Base-by-base conservation (phyloP, 2,797 vertebrate species). In the Natrix natrix region DNA sequence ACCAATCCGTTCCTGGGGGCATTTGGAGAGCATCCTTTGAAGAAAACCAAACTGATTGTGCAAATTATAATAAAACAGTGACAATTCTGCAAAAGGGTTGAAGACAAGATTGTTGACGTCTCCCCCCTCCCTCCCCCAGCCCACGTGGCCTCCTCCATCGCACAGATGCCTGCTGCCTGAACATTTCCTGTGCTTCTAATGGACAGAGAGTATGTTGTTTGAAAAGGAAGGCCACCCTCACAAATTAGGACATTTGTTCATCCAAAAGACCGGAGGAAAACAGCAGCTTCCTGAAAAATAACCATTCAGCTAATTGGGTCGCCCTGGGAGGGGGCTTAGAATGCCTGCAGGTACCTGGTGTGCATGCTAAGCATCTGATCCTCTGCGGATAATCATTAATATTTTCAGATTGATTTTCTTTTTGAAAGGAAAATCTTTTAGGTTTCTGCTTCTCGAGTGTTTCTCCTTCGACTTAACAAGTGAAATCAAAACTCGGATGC, bases 261-360 rank as follows among this genome's bases (percentile, higher is more conserved):
- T 92, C 37, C 87, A 69, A 92, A 96, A 92, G 92, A 94, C 94
- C 92, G 78, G 78, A 93, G 92, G 69, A 91, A 96, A 95, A 94
- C 91, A 96, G 93, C 10, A 92, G 94, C 95, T 96, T 95, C 91
- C 90, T 92, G 95, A 90, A 95, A 96, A 96, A 95, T 94, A 94
- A 59, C 92, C 55, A 59, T 93, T 93, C 66, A 56, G 92, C 93
- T 95, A 95, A 95, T 96, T 96, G 94, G 93, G 95, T 96, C 90
- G 20, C 24, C 92, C 90, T 86, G 60, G 90, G 90, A 91, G 87
- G 93, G 94, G 92, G 87, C 69, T 90, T 60, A 93, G 89, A 87
- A 87, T 78, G 93, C 78, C 28, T 48, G 28, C 66, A 95, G 87
- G 87, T 92, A 52, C 92, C 96, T 91, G 54, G 74, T 90, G 56